These are phyloP conservation scores for Aurelia coerulea DNA, from an alignment of 30 jellyfish, hydroid and myxozoan species.

Conservation along the genomic window DNA sequence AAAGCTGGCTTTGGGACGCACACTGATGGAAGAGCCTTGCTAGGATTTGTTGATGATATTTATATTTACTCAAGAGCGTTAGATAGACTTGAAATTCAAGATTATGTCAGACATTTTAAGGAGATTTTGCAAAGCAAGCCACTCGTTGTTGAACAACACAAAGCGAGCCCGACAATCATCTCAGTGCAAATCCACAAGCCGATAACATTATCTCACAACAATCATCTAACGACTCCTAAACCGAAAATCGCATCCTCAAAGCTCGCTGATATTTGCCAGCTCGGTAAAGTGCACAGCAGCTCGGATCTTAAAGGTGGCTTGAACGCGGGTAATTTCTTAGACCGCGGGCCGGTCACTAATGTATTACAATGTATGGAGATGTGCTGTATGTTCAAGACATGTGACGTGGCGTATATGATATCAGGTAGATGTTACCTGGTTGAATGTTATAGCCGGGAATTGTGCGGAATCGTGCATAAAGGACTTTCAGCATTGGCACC, in stretches of 20 bases:
- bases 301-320: slow-evolving; percentile 95
- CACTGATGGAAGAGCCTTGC: slow-evolving; percentile 80
- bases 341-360: slow-evolving; percentile 81
- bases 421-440: slow-evolving; percentile 93
- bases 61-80: slow-evolving; percentile 85
- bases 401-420: slow-evolving; percentile 92
- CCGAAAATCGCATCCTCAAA: slow-evolving; percentile 45
- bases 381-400: slow-evolving; percentile 88
- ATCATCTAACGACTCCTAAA: slow-evolving; percentile 50
- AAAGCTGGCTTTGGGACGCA: slow-evolving; percentile 97
- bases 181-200: slow-evolving; percentile 32
- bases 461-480: slow-evolving; percentile 83
- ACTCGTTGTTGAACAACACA: neutral
- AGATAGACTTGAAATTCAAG: slow-evolving; percentile 68
- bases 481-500: slow-evolving; percentile 89
- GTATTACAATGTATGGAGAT: slow-evolving; percentile 86
- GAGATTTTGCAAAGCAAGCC: slow-evolving; percentile 59
- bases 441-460: slow-evolving; percentile 84
- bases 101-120: slow-evolving; percentile 77
- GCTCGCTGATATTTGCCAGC: slow-evolving; percentile 65
- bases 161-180: slow-evolving; percentile 17
- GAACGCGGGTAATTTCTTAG: slow-evolving; percentile 90
- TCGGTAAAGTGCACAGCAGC: slow-evolving; percentile 73
- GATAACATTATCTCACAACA: slow-evolving; percentile 6
- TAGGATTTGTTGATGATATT: slow-evolving; percentile 89